Evolutionary conservation across 2,797 vertebrate species (phyloP).

Genomic region (Chrosomus eos): DNA sequence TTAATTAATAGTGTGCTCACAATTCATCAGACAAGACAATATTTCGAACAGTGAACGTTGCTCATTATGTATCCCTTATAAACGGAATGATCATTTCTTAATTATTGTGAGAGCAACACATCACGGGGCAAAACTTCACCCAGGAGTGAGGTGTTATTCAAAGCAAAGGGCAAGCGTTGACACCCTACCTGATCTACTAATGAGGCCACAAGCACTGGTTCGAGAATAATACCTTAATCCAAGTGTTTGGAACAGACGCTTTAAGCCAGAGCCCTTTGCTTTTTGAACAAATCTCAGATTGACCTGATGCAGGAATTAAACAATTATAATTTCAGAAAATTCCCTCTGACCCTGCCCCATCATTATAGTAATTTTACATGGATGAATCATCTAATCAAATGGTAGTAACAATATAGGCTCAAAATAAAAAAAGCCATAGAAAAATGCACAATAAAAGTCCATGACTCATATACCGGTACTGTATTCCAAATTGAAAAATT

Average conservation of each 20-base stretch:
- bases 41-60: background rate
- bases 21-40: constrained; percentile 21
- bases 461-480: background rate
- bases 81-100: constrained; percentile 20
- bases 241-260: constrained; percentile 47
- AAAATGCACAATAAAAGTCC: background rate
- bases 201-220: constrained; percentile 35
- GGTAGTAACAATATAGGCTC: background rate
- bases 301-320: constrained; percentile 56
- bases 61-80: constrained; percentile 22
- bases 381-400: constrained; percentile 18
- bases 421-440: background rate
- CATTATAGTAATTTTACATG: constrained; percentile 28
- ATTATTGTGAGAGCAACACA: constrained; percentile 38
- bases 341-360: constrained; percentile 8
- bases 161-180: constrained; percentile 40
- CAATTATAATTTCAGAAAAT: constrained; percentile 44
- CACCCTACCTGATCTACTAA: constrained; percentile 47
- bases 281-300: constrained; percentile 57
- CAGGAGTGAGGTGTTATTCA: constrained; percentile 31
- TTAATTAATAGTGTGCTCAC: constrained; percentile 16
- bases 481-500: background rate
- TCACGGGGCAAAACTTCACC: constrained; percentile 27
- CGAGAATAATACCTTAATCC: constrained; percentile 48
- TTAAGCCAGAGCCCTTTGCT: constrained; percentile 16